phyloP scores from a whole-genome alignment of 2,113 vertebrate genomes.

The Leucopsar rothschildi region DNA sequence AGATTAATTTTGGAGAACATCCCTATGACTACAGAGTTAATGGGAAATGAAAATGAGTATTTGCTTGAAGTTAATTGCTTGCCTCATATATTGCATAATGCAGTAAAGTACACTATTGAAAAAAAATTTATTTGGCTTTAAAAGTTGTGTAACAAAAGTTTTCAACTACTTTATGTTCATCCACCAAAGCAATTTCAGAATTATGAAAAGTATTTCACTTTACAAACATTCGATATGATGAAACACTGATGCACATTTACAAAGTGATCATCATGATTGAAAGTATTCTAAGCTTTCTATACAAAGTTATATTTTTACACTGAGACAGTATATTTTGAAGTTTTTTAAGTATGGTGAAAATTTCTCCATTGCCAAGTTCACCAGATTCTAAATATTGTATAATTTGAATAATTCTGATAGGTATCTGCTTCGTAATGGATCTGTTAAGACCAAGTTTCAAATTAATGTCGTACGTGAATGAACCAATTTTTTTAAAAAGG shows the following conservation, averaged over 20 bases:
- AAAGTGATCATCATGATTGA: neutral
- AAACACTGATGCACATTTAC: neutral
- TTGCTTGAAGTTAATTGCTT: slow-evolving; percentile 58
- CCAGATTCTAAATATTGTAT: neutral
- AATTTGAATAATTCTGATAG: neutral
- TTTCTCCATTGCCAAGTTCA: neutral
- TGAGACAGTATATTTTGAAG: neutral
- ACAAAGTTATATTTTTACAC: neutral
- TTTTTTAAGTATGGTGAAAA: neutral
- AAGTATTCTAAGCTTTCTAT: neutral
- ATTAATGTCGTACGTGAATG: neutral
- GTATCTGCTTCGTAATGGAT: neutral
- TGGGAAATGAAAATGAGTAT: slow-evolving; percentile 56
- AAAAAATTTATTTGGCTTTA: neutral
- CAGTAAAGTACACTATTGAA: neutral
- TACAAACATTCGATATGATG: neutral
- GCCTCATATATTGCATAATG: slow-evolving; percentile 3
- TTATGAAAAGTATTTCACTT: neutral
- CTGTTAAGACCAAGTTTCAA: neutral
- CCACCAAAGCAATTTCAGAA: neutral
- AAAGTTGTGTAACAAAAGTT: neutral
- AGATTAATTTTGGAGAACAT: slow-evolving; percentile 33
- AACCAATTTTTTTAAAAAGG: neutral
- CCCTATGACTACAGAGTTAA: slow-evolving; percentile 18
- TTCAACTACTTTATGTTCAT: neutral